These are phyloP conservation scores for Anarhynchus alexandrinus DNA, from an alignment of 2,113 vertebrate genomes.

Conservation along the genomic window DNA sequence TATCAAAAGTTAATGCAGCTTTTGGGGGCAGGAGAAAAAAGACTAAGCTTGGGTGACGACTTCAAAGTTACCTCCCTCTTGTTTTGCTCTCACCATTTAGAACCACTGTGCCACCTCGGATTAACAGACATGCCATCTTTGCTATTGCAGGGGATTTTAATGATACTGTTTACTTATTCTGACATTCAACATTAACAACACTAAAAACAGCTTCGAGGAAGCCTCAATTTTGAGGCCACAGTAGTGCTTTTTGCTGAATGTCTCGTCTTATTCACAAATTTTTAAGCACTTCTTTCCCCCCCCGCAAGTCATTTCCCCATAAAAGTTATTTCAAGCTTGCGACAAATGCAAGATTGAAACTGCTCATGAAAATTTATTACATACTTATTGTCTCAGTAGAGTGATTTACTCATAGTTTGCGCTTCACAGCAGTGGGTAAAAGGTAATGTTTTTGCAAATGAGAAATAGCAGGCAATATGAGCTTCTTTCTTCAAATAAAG, in stretches of 20 bases:
- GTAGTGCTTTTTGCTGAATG: not conserved
- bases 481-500: not conserved
- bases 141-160: not conserved
- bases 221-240: not conserved
- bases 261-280: not conserved
- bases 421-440: not conserved
- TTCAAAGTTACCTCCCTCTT: not conserved
- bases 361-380: not conserved
- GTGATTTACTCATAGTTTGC: not conserved
- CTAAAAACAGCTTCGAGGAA: not conserved
- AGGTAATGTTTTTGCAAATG: constrained; percentile 3
- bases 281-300: not conserved
- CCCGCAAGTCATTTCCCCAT: not conserved
- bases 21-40: not conserved
- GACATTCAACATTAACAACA: not conserved
- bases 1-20: not conserved
- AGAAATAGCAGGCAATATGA: not conserved
- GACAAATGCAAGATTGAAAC: not conserved
- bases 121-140: not conserved
- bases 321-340: not conserved
- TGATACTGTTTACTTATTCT: not conserved
- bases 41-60: not conserved
- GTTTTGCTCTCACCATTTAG: not conserved
- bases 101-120: not conserved
- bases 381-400: constrained; percentile 14